These are phyloP conservation scores for Stomorhina lunata DNA, from an alignment of 2,888 invertebrate species.

Conservation along the genomic window DNA sequence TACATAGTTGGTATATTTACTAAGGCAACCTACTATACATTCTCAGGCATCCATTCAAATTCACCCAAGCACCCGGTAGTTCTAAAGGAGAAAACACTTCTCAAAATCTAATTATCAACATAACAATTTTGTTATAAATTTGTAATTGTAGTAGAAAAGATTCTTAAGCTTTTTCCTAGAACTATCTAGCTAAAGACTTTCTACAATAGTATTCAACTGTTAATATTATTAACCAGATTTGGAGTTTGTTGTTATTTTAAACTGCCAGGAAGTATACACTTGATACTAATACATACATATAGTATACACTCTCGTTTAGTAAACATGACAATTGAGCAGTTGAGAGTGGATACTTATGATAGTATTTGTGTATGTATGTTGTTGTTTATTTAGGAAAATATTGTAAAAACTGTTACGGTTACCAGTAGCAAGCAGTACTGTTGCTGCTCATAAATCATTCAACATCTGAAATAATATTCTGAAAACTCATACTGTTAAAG, in stretches of 20 bases:
- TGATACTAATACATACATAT: background rate
- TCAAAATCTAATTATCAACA: too few species aligned
- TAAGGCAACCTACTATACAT: background rate
- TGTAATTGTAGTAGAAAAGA: too few species aligned
- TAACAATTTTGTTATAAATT: too few species aligned
- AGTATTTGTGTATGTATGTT: background rate
- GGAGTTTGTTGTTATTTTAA: too few species aligned
- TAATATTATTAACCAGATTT: too few species aligned
- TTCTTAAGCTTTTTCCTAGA: too few species aligned
- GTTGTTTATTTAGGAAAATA: conserved; percentile 46
- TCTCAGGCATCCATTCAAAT: too few species aligned
- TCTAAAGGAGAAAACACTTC: too few species aligned
- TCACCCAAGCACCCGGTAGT: too few species aligned
- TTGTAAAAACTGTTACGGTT: conserved; percentile 22
- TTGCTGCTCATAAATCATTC: conserved; percentile 61
- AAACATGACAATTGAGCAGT: conserved; percentile 40
- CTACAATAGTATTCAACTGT: too few species aligned
- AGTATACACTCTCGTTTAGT: conserved; percentile 2
- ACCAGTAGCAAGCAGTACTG: background rate
- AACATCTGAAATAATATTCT: conserved; percentile 28
- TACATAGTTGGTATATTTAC: conserved; percentile 6
- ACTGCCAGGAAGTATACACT: too few species aligned
- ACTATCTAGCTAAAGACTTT: too few species aligned
- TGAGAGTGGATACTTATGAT: background rate
- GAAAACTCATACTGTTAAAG: background rate